These are phyloP conservation scores for Amia ocellicauda DNA, from an alignment of 2,113 vertebrate species.

Conservation along the genomic window DNA sequence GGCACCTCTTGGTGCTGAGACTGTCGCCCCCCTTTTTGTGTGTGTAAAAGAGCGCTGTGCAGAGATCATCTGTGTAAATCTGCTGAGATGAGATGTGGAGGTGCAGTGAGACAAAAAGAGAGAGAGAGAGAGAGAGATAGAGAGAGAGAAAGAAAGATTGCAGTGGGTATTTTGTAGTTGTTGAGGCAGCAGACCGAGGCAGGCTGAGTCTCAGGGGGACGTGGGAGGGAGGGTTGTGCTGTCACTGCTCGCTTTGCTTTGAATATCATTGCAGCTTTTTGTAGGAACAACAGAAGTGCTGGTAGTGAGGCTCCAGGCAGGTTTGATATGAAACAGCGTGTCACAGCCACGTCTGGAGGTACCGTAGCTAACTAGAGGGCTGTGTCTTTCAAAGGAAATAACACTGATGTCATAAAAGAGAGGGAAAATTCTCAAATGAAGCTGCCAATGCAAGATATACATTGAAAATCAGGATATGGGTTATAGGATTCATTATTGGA, in stretches of 20 bases:
- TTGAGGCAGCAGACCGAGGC: slow-evolving; percentile 1
- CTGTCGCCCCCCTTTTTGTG: neutral
- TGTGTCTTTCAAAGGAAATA: neutral
- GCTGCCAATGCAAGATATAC: too few relatives aligned
- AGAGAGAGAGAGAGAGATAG: neutral
- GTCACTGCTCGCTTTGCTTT: slow-evolving; percentile 3
- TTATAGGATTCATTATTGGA: too few relatives aligned
- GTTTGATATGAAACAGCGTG: neutral
- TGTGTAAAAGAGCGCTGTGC: too few relatives aligned
- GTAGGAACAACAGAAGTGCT: neutral
- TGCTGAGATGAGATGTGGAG: slow-evolving; percentile 10
- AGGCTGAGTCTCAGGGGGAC: neutral
- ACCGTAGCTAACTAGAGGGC: neutral
- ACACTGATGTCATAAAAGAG: too few relatives aligned
- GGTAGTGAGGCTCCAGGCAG: neutral
- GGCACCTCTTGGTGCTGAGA: neutral
- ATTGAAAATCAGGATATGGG: too few relatives aligned
- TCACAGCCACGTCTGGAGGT: too few relatives aligned
- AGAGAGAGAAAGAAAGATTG: neutral
- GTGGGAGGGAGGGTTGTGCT: neutral
- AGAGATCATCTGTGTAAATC: neutral
- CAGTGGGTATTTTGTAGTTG: slow-evolving; percentile 5
- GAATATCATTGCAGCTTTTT: slow-evolving; percentile 5
- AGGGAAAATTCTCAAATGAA: too few relatives aligned
- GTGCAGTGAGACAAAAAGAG: too few relatives aligned